Evolutionary conservation across 2,797 vertebrate genomes (phyloP), one percentile per base, ranked within the genome.

Genomic region (Tachyglossus aculeatus): DNA sequence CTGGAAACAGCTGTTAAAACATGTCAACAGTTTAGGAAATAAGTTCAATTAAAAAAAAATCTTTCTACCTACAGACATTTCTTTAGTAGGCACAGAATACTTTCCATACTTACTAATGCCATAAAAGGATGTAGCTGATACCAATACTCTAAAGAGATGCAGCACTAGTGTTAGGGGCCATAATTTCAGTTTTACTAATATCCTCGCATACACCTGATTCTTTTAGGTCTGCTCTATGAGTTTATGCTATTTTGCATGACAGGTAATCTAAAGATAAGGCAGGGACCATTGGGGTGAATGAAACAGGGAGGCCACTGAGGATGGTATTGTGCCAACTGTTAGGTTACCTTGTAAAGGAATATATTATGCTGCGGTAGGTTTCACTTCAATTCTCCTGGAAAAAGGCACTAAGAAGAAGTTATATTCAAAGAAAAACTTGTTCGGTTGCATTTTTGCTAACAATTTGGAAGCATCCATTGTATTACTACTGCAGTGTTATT

Each of bases 401-500:
- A 85, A 86, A 78, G 29, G 64, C 38, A 82, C 14, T 52, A 56
- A 14, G 66, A 25, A 54, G 47, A 76, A 72, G 39, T 83, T 78
- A 80, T 85, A 91, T 78, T 85, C 69, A 29, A 6, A 76, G 76
- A 71, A 71, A 2, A 31, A 57, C 65, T 77, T 80, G 83, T 88
- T 88, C 83, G 83, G 63, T 84, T 89, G 84, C 84, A 83, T 87
- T 90, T 92, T 87, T 85, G 82, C 75, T 89, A 90, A 87, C 89
- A 90, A 71, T 90, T 88, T 90, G 80, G 84, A 88, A 87, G 83
- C 89, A 90, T 84, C 86, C 88, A 91, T 92, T 90, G 89, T 93
- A 93, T 90, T 91, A 90, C 87, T 86, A 90, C 82, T 75, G 85
- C 89, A 88, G 90, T 91, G 91, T 89, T 87, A 87, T 83, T 92